These are phyloP conservation scores for Umimayanthus chanpuru DNA, from an alignment of 92 coral and sea anemone genomes.

Conservation along the genomic window DNA sequence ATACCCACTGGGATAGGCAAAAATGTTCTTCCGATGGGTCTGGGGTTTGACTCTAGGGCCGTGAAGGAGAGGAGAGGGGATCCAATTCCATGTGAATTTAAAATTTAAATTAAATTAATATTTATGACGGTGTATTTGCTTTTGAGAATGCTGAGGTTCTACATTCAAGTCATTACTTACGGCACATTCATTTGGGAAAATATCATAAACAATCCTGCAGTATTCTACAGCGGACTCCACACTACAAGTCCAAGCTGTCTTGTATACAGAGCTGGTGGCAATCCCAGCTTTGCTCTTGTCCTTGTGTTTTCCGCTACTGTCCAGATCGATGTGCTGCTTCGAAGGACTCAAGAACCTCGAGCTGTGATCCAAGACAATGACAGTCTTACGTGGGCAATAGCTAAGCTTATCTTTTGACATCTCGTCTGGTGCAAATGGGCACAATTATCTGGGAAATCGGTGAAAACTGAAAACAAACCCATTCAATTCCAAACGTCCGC, in stretches of 20 bases:
- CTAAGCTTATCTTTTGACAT: constrained; percentile 66
- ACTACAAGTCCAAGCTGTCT: constrained; percentile 94
- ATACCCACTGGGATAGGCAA: no score
- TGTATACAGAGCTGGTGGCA: constrained; percentile 75
- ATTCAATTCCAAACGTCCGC: constrained; percentile 37
- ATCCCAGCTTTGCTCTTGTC: constrained; percentile 46
- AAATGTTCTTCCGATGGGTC: no score
- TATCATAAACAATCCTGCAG: constrained; percentile 93
- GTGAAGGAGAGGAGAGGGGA: no score
- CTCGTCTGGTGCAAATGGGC: neutral
- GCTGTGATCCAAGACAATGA: constrained; percentile 86
- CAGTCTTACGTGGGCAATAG: constrained; percentile 79
- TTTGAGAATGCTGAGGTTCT: no score
- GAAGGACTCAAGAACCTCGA: constrained; percentile 75
- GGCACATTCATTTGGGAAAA: constrained; percentile 83
- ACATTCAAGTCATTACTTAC: constrained; percentile 57
- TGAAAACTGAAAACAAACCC: neutral
- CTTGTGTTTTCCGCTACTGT: constrained; percentile 75
- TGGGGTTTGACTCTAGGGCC: no score
- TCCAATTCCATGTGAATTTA: no score
- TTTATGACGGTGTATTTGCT: no score
- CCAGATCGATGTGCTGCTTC: constrained; percentile 94
- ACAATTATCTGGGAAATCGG: neutral
- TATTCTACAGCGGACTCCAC: constrained; percentile 96
- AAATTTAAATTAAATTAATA: no score